A percentile compares a stretch with the other conserved stretches of the same genome.
phyloP scores from a whole-genome alignment of 2,888 invertebrate species.

The Brenthis hecate region DNA sequence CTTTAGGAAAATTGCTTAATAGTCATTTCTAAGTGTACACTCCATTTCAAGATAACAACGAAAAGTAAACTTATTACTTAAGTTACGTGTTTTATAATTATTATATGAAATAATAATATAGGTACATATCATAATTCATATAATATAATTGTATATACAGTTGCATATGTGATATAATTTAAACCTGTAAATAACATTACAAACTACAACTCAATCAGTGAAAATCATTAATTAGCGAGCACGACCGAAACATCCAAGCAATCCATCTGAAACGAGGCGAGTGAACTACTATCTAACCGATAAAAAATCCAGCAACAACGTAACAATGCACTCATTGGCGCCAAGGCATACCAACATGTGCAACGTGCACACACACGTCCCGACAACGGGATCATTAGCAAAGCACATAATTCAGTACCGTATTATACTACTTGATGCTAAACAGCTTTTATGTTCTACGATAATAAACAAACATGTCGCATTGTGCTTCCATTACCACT shows the following conservation, averaged over 20 bases:
- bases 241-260: conserved; percentile 50
- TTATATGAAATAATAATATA: too few relatives aligned
- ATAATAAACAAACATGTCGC: conserved; percentile 36
- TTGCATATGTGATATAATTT: conserved; percentile 1
- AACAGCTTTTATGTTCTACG: conserved; percentile 35
- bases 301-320: conserved; percentile 47
- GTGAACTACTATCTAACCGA: conserved; percentile 45
- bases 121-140: too few relatives aligned
- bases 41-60: too few relatives aligned
- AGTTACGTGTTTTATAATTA: too few relatives aligned
- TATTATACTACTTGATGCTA: conserved; percentile 27
- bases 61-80: too few relatives aligned
- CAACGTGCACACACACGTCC: background rate
- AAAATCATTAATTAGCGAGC: conserved; percentile 57
- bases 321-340: conserved; percentile 48
- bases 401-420: conserved; percentile 1
- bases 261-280: conserved; percentile 47
- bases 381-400: conserved; percentile 13
- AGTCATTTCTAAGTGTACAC: background rate
- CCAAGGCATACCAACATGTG: conserved; percentile 27
- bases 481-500: conserved; percentile 34
- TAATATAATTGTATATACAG: too few relatives aligned
- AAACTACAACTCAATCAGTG: conserved; percentile 50
- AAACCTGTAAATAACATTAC: conserved; percentile 38
- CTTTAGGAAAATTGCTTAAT: background rate